Evolutionary conservation across 2,797 vertebrate genomes (phyloP).

Genomic region (Apodemus agrarius): DNA sequence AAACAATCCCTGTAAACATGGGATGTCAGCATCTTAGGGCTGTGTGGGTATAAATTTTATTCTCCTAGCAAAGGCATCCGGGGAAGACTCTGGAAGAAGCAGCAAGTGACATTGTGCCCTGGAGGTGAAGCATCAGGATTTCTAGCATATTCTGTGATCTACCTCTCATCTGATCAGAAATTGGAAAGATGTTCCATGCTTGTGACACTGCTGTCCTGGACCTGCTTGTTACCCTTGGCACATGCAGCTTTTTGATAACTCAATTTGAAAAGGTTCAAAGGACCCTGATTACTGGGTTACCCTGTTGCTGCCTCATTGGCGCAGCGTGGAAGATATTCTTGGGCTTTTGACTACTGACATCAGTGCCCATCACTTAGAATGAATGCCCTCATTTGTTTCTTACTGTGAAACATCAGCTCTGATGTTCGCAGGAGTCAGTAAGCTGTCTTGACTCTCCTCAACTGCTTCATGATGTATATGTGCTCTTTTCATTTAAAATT

Average conservation of each 20-base stretch:
- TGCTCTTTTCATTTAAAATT: constrained; percentile 24
- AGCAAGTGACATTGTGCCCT: constrained; percentile 72
- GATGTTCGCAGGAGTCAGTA: constrained; percentile 51
- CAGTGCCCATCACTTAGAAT: background rate
- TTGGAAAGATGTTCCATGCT: constrained; percentile 65
- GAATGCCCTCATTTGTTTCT: background rate
- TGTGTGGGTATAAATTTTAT: constrained; percentile 84
- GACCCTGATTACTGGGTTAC: constrained; percentile 30
- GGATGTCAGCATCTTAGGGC: constrained; percentile 88
- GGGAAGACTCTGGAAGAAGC: constrained; percentile 69
- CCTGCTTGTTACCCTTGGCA: fast-evolving
- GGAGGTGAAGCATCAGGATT: constrained; percentile 78
- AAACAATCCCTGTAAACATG: constrained; percentile 89
- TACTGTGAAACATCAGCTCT: constrained; percentile 40
- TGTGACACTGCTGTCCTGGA: constrained; percentile 64
- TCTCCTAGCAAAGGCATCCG: constrained; percentile 69
- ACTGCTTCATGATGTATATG: background rate
- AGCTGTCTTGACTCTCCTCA: constrained; percentile 11
- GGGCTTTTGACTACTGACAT: background rate
- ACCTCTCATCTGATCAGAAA: constrained; percentile 43
- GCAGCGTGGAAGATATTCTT: fast-evolving
- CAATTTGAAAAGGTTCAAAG: constrained; percentile 40
- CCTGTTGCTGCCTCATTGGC: background rate
- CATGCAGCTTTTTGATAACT: constrained; percentile 65
- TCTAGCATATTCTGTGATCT: constrained; percentile 64